A percentile compares a stretch with the other conserved stretches of the same genome.
These are phyloP conservation scores for Microctonus aethiopoides DNA, from an alignment of 2,888 invertebrate genomes.

Conservation along the genomic window DNA sequence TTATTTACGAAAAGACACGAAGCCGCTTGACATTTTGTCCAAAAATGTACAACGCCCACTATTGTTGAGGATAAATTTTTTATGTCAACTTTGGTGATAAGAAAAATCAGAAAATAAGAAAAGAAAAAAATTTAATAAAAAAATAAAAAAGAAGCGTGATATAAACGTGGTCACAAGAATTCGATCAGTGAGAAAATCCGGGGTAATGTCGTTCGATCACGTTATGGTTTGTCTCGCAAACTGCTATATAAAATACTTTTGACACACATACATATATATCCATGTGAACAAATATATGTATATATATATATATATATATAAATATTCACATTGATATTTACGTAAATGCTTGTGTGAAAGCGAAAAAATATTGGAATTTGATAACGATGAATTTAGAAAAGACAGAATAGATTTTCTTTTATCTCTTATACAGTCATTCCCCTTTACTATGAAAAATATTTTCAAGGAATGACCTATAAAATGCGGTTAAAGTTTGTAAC, in stretches of 20 bases:
- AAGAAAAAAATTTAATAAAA: neutral
- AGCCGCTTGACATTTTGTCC: neutral
- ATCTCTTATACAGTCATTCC: too few relatives aligned
- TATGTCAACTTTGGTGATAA: neutral
- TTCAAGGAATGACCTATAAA: too few relatives aligned
- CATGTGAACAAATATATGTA: neutral
- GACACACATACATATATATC: neutral
- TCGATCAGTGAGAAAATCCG: slow-evolving; percentile 18
- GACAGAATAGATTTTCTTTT: too few relatives aligned
- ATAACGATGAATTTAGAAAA: too few relatives aligned
- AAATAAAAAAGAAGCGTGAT: neutral
- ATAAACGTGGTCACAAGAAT: neutral
- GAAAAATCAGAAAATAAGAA: neutral
- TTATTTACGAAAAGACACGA: neutral
- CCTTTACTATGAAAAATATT: too few relatives aligned
- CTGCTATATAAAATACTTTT: neutral
- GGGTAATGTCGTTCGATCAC: slow-evolving; percentile 6
- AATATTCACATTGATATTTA: neutral
- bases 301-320: neutral
- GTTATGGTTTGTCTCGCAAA: slow-evolving; percentile 7
- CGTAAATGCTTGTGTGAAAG: neutral
- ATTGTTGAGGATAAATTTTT: neutral
- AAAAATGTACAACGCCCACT: neutral
- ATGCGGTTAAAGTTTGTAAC: too few relatives aligned
- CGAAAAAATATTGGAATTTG: neutral